A percentile compares a stretch with the other conserved stretches of the same genome.
Conservation (phyloP, 1,140 invertebrate species). For the Zaprionus gabonicus region DNA sequence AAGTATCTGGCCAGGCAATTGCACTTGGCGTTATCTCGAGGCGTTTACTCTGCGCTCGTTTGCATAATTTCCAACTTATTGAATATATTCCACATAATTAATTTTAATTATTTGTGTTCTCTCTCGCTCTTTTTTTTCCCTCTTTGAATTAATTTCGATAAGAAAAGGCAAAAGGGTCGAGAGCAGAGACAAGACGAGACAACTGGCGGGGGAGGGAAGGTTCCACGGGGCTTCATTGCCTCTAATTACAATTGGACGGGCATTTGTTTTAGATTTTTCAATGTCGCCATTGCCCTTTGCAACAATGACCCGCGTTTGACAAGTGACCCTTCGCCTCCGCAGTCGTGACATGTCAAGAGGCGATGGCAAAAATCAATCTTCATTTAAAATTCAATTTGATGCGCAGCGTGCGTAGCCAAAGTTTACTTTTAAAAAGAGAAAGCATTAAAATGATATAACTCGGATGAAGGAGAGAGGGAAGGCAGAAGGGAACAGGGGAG, state of each 20-base stretch:
- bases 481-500: background rate
- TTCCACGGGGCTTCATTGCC: conserved; percentile 60
- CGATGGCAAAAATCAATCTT: conserved; percentile 76
- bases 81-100: conserved; percentile 82
- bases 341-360: conserved; percentile 31
- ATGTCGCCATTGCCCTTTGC: conserved; percentile 19
- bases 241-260: conserved; percentile 76
- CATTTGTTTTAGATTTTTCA: conserved; percentile 68
- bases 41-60: conserved; percentile 75
- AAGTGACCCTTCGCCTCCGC: conserved; percentile 35
- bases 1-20: conserved; percentile 58
- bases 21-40: conserved; percentile 75
- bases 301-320: conserved; percentile 40
- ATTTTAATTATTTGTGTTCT: conserved; percentile 77
- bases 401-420: conserved; percentile 66
- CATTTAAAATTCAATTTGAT: conserved; percentile 80
- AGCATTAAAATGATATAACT: conserved; percentile 24
- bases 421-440: conserved; percentile 13
- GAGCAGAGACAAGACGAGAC: conserved; percentile 17
- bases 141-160: conserved; percentile 79
- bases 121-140: conserved; percentile 17
- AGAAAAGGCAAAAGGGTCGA: conserved; percentile 66
- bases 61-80: conserved; percentile 82
- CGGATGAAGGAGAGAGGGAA: background rate
- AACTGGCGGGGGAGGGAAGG: conserved; percentile 23